Base-by-base conservation (phyloP, 2,888 invertebrate genomes). In the Axea sp. region DNA sequence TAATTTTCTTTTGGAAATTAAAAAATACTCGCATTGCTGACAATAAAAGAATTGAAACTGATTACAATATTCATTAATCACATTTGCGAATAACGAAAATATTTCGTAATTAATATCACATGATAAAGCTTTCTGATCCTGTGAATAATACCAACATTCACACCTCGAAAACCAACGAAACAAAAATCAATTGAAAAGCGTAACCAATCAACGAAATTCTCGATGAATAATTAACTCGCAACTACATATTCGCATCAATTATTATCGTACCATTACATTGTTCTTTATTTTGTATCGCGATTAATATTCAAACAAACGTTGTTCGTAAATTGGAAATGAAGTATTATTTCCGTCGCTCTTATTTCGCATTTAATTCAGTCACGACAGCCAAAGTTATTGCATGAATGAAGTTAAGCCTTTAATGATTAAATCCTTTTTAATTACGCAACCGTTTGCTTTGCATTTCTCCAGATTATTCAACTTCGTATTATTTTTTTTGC, bases 341-440 rank as follows among this genome's bases (percentile, higher is more conserved):
- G 64, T 53, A 53, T 64, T 53, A 65, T 67, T 67, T 67, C 47
- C 67, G 49, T 49, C 31, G 49, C 47, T 9, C 30, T 67, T 49
- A 47, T 67, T 67, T 8, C 41, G 57, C 22, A 24, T 57, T 67
- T 59, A 67, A 67, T 67, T 39, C 67, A 45, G 53, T 65, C 47
- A 68, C 59, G 51, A 39, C 49, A 31, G 30, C 51, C 68, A 51
- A 59, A 68, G 51, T 59, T 59, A 51, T 59, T 14, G 59, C 43
- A 12, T 57, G 57, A 53, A 9, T 30, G 19, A 49, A 57, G 39
- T 39, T 45, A 35, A 41, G 49, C 41, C 49, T 28, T 57, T 57
- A 57, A 67, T 67, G 57, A 57, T 67, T 67, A 57, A 67, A 67
- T 67, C 57, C 57, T 57, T 67, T 67, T 57, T 67, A 67, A 67